Percentiles rank a stretch among this genome's conserved stretches.
Evolutionary conservation across 2,888 invertebrate genomes (phyloP).

Genomic region (Chymomyza caudatula): DNA sequence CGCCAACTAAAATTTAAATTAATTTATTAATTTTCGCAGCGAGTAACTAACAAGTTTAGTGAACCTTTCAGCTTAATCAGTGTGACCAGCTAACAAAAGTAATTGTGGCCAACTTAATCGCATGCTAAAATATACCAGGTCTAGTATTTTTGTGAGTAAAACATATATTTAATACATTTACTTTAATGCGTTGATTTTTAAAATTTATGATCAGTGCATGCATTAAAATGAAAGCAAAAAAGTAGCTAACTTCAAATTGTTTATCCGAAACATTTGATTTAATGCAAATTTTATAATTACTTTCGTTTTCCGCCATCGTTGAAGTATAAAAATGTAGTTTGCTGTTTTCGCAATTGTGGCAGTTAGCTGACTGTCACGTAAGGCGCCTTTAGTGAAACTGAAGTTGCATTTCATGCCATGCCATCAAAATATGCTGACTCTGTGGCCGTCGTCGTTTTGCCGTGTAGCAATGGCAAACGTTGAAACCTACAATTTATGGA

Average conservation of each 20-base stretch:
- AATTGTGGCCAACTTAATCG: background rate
- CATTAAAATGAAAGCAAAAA: background rate
- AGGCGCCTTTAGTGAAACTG: slow-evolving; percentile 40
- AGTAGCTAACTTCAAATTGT: background rate
- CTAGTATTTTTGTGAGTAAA: background rate
- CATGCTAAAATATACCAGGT: background rate
- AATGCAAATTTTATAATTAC: background rate
- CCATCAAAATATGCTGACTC: background rate
- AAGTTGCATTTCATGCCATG: slow-evolving; percentile 25
- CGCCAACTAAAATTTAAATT: background rate
- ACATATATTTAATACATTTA: background rate
- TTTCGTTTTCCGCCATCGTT: background rate
- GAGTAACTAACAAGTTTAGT: background rate
- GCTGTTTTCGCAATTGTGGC: background rate
- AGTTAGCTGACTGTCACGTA: slow-evolving; percentile 20
- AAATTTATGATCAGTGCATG: background rate
- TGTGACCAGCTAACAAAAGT: background rate
- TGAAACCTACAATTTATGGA: slow-evolving; percentile 62
- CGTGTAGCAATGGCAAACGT: background rate
- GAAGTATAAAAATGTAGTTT: background rate
- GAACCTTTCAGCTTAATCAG: background rate
- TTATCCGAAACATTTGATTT: background rate
- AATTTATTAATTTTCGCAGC: background rate
- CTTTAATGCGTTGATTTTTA: background rate
- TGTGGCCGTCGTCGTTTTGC: background rate